A percentile compares a stretch with the other conserved stretches of the same genome.
Evolutionary conservation across 2,797 vertebrate species (phyloP).

Genomic region (Lacerta agilis): DNA sequence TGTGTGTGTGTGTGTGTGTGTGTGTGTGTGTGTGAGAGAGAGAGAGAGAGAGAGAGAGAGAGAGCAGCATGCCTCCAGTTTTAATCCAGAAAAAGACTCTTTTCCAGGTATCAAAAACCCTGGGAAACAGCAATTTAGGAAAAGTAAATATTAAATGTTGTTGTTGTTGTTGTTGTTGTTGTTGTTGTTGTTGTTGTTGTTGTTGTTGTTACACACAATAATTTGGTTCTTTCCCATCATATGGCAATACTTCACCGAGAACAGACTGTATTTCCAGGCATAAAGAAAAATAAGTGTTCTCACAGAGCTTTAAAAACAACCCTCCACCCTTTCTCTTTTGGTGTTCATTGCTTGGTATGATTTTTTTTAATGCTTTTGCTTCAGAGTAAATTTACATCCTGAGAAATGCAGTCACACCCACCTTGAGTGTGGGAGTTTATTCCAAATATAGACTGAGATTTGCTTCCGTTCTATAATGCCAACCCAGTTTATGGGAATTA

Average conservation of each 20-base stretch:
- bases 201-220: no score
- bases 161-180: no score
- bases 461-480: background rate
- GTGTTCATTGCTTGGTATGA: slow-evolving; percentile 41
- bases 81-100: background rate
- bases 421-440: background rate
- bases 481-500: slow-evolving; percentile 27
- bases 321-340: slow-evolving; percentile 46
- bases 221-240: background rate
- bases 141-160: background rate
- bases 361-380: slow-evolving; percentile 26
- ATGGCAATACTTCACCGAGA: slow-evolving; percentile 42
- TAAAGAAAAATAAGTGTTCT: slow-evolving; percentile 51
- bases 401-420: slow-evolving; percentile 1
- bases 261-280: slow-evolving; percentile 54
- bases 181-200: no score
- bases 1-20: background rate
- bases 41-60: background rate
- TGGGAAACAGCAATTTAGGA: background rate
- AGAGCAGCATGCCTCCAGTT: background rate
- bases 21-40: background rate
- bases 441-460: background rate
- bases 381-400: slow-evolving; percentile 9
- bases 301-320: slow-evolving; percentile 55
- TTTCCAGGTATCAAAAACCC: background rate